Base-by-base conservation (phyloP, 1,140 invertebrate genomes). In the Orussus abietinus region DNA sequence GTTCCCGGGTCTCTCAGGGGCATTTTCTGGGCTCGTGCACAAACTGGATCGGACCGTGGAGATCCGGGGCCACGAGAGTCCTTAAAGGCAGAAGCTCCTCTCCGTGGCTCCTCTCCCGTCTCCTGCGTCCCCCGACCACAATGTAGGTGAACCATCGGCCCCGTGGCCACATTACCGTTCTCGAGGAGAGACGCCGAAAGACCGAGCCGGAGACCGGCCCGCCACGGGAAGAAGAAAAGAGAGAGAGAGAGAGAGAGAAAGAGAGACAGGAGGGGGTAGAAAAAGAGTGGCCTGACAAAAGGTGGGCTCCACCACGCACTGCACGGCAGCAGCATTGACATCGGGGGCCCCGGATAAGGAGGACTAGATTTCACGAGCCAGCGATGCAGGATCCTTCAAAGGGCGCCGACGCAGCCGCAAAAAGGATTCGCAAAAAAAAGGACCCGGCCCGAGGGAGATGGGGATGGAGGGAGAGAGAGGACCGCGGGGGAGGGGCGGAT, bases 301-400 rank as follows among this genome's bases (percentile, higher is more conserved):
- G 66, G 63, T 68, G 55, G 59, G 61, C 57, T 56, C 53, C n/a
- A n/a, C 51, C 51, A 52, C 42, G 50, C 50, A 55, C 53, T 42
- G 50, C 47, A 53, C 45, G 48, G 41, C 38, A 43, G 51, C 47
- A 66, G 57, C 68, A 69, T 71, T 70, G 68, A 71, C 66, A 66
- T 69, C 62, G 54, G 44, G 52, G 45, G 50, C 40, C 47, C 45
- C 26, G 52, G 54, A 49, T 64, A 61, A 66, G 62, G 62, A 71
- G 69, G 69, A 72, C 67, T 73, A 71, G 67, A 70, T 70, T 73
- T 73, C 67, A 73, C 66, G 67, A 69, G 62, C 68, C 63, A 71
- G 62, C 62, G 67, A 55, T 62, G 56, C 61, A 64, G 55, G 57
- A 67, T 66, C 62, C 59, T 62, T 71, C 66, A 68, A 71, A 71